These are phyloP conservation scores for Laothoe populi DNA, from an alignment of 2,888 invertebrate species.

Conservation along the genomic window DNA sequence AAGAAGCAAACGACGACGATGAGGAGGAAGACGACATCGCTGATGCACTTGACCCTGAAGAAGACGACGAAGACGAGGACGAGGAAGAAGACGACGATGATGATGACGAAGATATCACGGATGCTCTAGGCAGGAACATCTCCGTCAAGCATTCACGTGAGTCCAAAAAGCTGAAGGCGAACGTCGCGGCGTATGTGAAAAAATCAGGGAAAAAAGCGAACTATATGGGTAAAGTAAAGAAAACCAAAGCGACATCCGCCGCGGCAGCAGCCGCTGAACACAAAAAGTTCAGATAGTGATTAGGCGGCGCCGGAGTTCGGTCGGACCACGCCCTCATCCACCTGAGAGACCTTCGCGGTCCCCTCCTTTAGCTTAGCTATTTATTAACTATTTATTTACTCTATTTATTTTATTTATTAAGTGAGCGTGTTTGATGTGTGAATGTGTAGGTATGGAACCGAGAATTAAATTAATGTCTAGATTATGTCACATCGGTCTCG, in stretches of 20 bases:
- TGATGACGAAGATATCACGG: conserved; percentile 87
- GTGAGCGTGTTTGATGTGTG: conserved; percentile 82
- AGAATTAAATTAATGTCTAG: conserved; percentile 85
- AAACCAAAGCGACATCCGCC: conserved; percentile 80
- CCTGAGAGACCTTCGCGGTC: conserved; percentile 76
- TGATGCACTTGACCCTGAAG: conserved; percentile 85
- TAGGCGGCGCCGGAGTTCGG: conserved; percentile 59
- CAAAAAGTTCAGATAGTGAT: conserved; percentile 85
- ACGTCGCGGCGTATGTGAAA: conserved; percentile 72
- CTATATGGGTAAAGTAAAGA: conserved; percentile 80
- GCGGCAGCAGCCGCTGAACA: conserved; percentile 77
- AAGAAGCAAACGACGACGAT: conserved; percentile 82
- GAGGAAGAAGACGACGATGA: conserved; percentile 88
- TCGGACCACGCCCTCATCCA: conserved; percentile 71
- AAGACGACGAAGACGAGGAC: conserved; percentile 88
- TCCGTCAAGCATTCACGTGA: conserved; percentile 89
- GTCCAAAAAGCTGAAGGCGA: conserved; percentile 88
- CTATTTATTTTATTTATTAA: conserved; percentile 86
- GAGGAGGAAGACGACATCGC: conserved; percentile 85
- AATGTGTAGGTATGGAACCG: conserved; percentile 80
- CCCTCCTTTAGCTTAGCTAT: conserved; percentile 83
- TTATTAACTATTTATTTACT: conserved; percentile 85
- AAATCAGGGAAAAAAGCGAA: conserved; percentile 80
- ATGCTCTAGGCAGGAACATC: conserved; percentile 84
- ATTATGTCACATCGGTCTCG: conserved; percentile 84